Base-by-base conservation (phyloP, 2,113 vertebrate species). In the Kryptolebias marmoratus region DNA sequence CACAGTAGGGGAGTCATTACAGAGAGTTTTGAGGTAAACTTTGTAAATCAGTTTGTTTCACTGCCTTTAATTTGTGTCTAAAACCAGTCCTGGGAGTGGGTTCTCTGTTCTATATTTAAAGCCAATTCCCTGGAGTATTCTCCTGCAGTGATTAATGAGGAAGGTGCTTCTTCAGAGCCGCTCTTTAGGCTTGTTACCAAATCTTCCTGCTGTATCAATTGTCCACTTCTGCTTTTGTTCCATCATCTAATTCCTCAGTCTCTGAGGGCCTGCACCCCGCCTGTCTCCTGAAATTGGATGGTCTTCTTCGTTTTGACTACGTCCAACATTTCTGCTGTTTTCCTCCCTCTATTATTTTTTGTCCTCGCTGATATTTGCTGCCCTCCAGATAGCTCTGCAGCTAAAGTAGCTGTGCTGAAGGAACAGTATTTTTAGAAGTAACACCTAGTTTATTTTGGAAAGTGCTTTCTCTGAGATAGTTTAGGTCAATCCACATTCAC, bases 141-240 rank as follows among this genome's bases (percentile, higher is more conserved):
- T 48, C 22, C 28, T 39, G 18, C 7, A 31, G 18, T 52, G 44
- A 65, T 36, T 22, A 52, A 52, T 65, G 48, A 65, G 63, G 63
- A 64, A 64, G 48, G 31, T 22, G 63, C 47, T 52, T 8, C 47
- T n/a, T 5, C 47, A 50, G 16, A 36, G 15, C 50, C 27, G 5
- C 49, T 31, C 45, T 64, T 64, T 45, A 18, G 32, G 45, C 30
- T 15, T 18, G 57, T 60, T 42, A 11, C 57, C 11, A n/a, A 11
- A 36, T 32, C 48, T 36, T 65, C n/a, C n/a, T 65, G 31, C 62
- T 32, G 28, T 10, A 22, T 52, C 16, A n/a, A 11, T 18, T 32
- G 47, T 22, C 16, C 11, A 16, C 12, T 30, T 2, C 32, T 10
- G 48, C n/a, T 39, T 32, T 12, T 65, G 18, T 18, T 53, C 28